Percentiles rank a stretch among this genome's conserved stretches.
phyloP scores from a whole-genome alignment of 2,888 invertebrate species.

The Andrena trimmerana region DNA sequence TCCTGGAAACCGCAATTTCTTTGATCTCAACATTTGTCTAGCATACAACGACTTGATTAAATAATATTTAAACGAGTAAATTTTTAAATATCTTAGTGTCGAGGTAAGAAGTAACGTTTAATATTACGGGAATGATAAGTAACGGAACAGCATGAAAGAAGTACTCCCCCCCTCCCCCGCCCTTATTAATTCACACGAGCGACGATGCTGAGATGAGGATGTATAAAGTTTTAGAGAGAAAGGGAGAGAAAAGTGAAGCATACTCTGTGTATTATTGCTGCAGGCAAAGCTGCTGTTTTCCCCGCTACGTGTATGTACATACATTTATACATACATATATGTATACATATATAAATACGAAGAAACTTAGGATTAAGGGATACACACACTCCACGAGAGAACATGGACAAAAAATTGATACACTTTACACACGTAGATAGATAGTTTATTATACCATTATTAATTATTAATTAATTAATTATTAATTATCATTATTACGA shows the following conservation, averaged over 20 bases:
- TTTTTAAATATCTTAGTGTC: constrained; percentile 77
- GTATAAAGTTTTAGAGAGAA: constrained; percentile 80
- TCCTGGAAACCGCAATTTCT: constrained; percentile 81
- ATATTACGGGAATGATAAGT: constrained; percentile 69
- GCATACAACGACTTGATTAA: constrained; percentile 83
- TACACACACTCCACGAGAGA: constrained; percentile 73
- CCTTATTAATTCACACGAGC: constrained; percentile 65
- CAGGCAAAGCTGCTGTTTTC: constrained; percentile 76
- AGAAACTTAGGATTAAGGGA: constrained; percentile 65
- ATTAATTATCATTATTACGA: constrained; percentile 75
- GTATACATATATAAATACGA: constrained; percentile 81
- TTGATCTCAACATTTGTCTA: constrained; percentile 85
- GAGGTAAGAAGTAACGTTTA: constrained; percentile 59
- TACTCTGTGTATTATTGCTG: constrained; percentile 80
- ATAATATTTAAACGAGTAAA: constrained; percentile 78
- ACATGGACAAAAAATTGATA: constrained; percentile 69
- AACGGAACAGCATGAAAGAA: constrained; percentile 62
- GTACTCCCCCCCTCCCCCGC: constrained; percentile 54
- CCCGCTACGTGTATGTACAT: constrained; percentile 80
- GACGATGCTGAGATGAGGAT: constrained; percentile 63
- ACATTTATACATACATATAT: constrained; percentile 78
- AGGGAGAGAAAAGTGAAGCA: constrained; percentile 62
- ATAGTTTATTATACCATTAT: constrained; percentile 82
- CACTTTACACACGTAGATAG: constrained; percentile 81
- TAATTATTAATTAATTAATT: constrained; percentile 69